These are phyloP conservation scores for Aethina tumida DNA, from an alignment of 1,140 invertebrate species.

Conservation along the genomic window DNA sequence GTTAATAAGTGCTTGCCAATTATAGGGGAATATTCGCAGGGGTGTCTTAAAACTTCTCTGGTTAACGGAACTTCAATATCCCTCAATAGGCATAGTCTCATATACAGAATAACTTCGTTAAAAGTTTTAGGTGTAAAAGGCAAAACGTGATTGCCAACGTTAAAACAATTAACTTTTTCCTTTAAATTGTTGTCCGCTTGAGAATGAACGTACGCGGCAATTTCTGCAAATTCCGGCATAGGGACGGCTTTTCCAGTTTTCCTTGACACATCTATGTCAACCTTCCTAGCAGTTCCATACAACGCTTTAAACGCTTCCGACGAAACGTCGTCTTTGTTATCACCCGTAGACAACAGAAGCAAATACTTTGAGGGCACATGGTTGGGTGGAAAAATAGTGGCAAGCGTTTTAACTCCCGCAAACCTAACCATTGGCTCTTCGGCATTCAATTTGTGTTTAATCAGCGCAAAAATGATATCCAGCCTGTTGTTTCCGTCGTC, in stretches of 20 bases:
- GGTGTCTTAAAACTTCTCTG: conserved; percentile 43
- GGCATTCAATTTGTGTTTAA: conserved; percentile 49
- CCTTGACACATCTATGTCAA: conserved; percentile 27
- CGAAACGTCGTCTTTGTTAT: conserved; percentile 71
- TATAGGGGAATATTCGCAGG: conserved; percentile 50
- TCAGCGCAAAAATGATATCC: conserved; percentile 37
- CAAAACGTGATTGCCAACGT: conserved; percentile 52
- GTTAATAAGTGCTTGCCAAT: conserved; percentile 46
- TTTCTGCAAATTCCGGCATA: conserved; percentile 32
- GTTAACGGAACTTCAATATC: conserved; percentile 39
- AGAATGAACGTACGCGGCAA: conserved; percentile 39
- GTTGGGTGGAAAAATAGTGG: conserved; percentile 67
- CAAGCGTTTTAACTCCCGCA: conserved; percentile 72
- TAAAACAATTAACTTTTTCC: conserved; percentile 37
- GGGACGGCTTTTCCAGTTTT: conserved; percentile 28
- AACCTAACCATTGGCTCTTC: conserved; percentile 64
- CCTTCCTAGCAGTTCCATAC: conserved; percentile 41
- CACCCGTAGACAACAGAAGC: conserved; percentile 73
- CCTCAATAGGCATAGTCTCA: conserved; percentile 59
- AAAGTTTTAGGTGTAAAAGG: conserved; percentile 56
- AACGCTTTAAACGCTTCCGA: conserved; percentile 60
- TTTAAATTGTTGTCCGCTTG: conserved; percentile 35
- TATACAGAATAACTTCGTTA: conserved; percentile 61
- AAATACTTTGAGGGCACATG: conserved; percentile 76
- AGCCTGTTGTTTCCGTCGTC: conserved; percentile 27